Percentiles rank a stretch among this genome's conserved stretches.
Conservation (phyloP, 2,113 vertebrate species). For the Stomatorhinus ivindoensis region DNA sequence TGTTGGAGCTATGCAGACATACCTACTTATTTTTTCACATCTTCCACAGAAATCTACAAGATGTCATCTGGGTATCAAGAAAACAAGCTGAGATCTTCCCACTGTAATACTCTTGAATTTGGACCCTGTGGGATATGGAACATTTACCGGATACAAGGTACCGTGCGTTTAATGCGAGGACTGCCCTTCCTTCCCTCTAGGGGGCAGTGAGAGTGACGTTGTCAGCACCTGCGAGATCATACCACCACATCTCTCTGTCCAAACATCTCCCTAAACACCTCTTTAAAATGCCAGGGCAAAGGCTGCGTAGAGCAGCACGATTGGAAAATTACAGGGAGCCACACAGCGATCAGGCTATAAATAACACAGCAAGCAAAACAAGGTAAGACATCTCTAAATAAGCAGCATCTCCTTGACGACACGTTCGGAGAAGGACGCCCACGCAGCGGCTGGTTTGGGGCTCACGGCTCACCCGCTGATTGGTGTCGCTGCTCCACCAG, state of each 20-base stretch:
- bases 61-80: not conserved
- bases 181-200: not conserved
- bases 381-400: slow-evolving; percentile 54
- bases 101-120: not conserved
- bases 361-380: slow-evolving; percentile 43
- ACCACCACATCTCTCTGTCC: not conserved
- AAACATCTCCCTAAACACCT: slow-evolving; percentile 12
- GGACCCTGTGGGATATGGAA: not conserved
- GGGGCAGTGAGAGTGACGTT: not conserved
- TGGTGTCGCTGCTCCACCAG: not conserved
- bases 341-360: slow-evolving; percentile 44
- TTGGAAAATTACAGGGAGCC: slow-evolving; percentile 39
- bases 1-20: not conserved
- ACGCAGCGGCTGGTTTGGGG: slow-evolving; percentile 42
- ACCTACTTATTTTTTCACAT: not conserved
- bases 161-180: not conserved
- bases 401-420: slow-evolving; percentile 55
- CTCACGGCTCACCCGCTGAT: not conserved
- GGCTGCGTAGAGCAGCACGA: slow-evolving; percentile 34
- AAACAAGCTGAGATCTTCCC: not conserved
- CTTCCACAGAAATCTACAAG: not conserved
- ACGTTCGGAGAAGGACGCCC: slow-evolving; percentile 46
- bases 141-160: not conserved
- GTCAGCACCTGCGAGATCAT: not conserved
- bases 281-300: not conserved